Evolutionary conservation across 1,140 invertebrate genomes (phyloP).

Genomic region (Procambarus clarkii): DNA sequence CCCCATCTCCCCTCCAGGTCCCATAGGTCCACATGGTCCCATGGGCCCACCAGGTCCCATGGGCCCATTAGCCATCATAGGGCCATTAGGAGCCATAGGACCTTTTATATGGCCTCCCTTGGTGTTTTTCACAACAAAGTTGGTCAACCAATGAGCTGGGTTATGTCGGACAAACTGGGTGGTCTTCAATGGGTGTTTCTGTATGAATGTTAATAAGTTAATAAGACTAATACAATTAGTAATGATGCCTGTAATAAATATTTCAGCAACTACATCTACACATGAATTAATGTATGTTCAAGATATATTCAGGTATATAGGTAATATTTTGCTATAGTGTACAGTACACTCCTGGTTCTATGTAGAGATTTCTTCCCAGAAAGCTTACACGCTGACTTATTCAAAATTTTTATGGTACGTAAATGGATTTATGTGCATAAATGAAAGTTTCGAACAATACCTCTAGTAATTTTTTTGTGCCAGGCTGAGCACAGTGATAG

Average conservation of each 20-base stretch:
- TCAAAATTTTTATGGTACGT: too few species aligned
- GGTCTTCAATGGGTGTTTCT: conserved; percentile 93
- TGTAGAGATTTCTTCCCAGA: too few species aligned
- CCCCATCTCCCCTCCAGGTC: conserved; percentile 58
- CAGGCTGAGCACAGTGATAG: conserved; percentile 95
- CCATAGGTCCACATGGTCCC: conserved; percentile 72
- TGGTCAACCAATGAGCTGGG: conserved; percentile 75
- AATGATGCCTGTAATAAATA: neutral
- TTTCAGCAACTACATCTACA: neutral
- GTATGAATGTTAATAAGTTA: conserved; percentile 49
- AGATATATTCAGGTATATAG: too few species aligned
- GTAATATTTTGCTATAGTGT: too few species aligned
- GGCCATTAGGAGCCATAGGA: conserved; percentile 72
- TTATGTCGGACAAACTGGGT: conserved; percentile 87
- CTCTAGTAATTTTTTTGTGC: conserved; percentile 95
- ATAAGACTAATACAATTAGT: neutral
- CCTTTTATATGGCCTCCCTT: conserved; percentile 71
- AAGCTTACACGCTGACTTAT: too few species aligned
- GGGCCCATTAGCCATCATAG: conserved; percentile 73
- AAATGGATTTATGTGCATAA: too few species aligned
- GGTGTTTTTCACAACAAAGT: conserved; percentile 71
- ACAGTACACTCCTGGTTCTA: too few species aligned
- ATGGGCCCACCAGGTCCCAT: conserved; percentile 72
- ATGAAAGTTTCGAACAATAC: conserved; percentile 76
- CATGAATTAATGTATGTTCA: too few species aligned